Evolutionary conservation across 2,888 invertebrate species (phyloP).

Genomic region (Argyresthia albistria): DNA sequence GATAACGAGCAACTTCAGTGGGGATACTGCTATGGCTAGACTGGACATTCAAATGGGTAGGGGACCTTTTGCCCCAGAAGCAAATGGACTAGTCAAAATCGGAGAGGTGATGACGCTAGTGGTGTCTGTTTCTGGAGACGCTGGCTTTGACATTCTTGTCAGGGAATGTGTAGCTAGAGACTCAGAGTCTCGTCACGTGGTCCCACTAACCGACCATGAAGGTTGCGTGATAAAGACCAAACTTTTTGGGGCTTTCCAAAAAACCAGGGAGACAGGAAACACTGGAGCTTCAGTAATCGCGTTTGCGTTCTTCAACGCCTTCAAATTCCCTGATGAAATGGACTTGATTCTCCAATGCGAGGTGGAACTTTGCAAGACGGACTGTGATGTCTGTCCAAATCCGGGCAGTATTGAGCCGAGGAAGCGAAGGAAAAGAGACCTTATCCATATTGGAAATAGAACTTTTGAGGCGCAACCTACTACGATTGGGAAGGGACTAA

Average conservation of each 20-base stretch:
- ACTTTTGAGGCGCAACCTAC: constrained; percentile 71
- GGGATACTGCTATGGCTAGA: constrained; percentile 86
- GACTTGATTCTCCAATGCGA: constrained; percentile 87
- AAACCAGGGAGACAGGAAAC: constrained; percentile 81
- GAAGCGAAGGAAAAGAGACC: constrained; percentile 46
- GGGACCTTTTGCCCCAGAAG: constrained; percentile 83
- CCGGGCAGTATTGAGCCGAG: constrained; percentile 73
- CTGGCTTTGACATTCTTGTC: constrained; percentile 84
- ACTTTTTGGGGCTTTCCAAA: constrained; percentile 86
- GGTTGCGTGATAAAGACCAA: constrained; percentile 87
- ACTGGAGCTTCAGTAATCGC: constrained; percentile 83
- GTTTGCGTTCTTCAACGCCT: constrained; percentile 84
- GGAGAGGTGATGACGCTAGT: constrained; percentile 87
- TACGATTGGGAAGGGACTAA: constrained; percentile 75
- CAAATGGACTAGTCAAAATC: constrained; percentile 84
- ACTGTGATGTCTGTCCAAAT: constrained; percentile 81
- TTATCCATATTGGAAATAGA: constrained; percentile 57
- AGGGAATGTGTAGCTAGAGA: constrained; percentile 84
- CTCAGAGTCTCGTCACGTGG: constrained; percentile 75
- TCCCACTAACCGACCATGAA: constrained; percentile 80
- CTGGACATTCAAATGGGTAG: constrained; percentile 83
- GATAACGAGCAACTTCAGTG: constrained; percentile 86
- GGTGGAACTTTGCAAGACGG: constrained; percentile 85
- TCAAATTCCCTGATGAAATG: constrained; percentile 90
- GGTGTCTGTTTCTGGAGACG: constrained; percentile 83